Evolutionary conservation across 2,113 vertebrate species (phyloP).

Genomic region (Suricata suricatta): DNA sequence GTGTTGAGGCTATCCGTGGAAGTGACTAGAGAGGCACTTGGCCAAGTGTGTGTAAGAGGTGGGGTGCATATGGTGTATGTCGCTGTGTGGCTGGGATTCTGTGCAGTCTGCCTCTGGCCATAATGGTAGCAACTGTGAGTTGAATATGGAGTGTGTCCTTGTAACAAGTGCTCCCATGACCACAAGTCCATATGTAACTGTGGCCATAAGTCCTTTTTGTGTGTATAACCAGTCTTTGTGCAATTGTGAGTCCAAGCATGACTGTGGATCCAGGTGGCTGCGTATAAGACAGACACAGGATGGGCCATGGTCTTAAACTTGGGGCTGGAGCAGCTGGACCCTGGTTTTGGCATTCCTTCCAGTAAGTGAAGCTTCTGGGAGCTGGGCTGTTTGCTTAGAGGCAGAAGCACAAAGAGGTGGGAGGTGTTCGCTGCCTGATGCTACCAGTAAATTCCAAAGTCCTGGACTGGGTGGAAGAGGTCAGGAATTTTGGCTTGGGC

Average conservation of each 20-base stretch:
- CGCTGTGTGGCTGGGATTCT: not conserved
- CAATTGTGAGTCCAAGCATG: not conserved
- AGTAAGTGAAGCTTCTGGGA: not conserved
- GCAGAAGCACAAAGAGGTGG: not conserved
- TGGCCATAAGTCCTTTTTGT: not conserved
- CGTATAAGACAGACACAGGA: not conserved
- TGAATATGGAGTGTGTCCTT: not conserved
- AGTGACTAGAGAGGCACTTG: not conserved
- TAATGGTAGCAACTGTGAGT: not conserved
- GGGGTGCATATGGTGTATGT: not conserved
- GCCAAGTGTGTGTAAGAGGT: not conserved
- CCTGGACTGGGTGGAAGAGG: not conserved
- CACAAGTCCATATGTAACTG: not conserved
- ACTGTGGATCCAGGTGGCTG: not conserved
- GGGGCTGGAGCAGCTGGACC: not conserved
- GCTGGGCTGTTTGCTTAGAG: not conserved
- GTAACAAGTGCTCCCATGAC: not conserved
- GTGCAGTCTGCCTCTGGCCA: conserved; percentile 20
- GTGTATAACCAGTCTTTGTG: not conserved
- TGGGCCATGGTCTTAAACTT: not conserved
- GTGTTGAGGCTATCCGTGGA: not conserved
- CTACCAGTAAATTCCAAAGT: conserved; percentile 34
- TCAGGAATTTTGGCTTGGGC: conserved; percentile 62
- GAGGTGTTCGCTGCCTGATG: not conserved
- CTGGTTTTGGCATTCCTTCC: not conserved